These are phyloP conservation scores for Taxidea taxus DNA, from an alignment of 2,113 vertebrate genomes.

Conservation along the genomic window DNA sequence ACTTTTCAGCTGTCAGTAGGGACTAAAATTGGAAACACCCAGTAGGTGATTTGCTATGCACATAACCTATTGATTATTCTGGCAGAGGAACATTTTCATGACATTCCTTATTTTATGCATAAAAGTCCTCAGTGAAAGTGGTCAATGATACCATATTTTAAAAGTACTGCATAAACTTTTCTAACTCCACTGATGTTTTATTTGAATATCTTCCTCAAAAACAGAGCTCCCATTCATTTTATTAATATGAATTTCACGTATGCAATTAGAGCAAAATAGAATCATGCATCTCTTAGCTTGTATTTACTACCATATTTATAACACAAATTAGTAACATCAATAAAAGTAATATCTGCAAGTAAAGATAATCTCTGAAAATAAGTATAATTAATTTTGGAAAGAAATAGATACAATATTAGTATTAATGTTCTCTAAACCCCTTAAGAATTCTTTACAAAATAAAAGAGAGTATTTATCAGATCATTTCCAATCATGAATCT, in stretches of 20 bases:
- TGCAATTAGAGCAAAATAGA: slow-evolving; percentile 41
- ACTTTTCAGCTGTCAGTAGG: neutral
- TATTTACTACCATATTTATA: slow-evolving; percentile 15
- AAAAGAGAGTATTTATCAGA: neutral
- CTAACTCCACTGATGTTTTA: slow-evolving; percentile 37
- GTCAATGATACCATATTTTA: neutral
- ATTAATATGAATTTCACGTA: slow-evolving; percentile 1
- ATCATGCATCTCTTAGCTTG: slow-evolving; percentile 42
- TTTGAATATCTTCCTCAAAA: slow-evolving; percentile 10
- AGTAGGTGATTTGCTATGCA: neutral
- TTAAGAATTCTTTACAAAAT: neutral
- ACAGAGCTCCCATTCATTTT: slow-evolving; percentile 43
- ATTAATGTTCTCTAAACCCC: neutral
- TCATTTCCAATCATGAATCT: slow-evolving; percentile 33
- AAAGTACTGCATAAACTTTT: neutral
- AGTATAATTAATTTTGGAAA: neutral
- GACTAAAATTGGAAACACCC: neutral
- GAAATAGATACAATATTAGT: neutral
- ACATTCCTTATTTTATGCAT: neutral
- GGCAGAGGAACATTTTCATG: neutral
- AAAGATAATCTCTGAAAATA: neutral
- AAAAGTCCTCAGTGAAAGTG: neutral
- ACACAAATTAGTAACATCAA: slow-evolving; percentile 34
- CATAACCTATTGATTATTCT: neutral
- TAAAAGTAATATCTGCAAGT: neutral